phyloP scores from a whole-genome alignment of 2,113 vertebrate genomes.

The Micronycteris hirsuta region DNA sequence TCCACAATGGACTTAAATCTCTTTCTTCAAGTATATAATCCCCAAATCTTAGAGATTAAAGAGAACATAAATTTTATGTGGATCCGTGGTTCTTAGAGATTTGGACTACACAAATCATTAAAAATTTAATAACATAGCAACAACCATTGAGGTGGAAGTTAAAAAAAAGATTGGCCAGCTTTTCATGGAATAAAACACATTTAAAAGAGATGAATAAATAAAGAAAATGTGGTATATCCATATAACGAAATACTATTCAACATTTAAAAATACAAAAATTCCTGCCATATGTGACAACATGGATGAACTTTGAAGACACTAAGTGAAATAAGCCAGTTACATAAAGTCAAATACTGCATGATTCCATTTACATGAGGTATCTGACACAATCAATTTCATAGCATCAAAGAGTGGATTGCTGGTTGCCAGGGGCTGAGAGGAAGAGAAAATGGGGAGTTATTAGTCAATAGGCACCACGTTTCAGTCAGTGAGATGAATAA shows the following conservation, averaged over 20 bases:
- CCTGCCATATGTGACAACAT: neutral
- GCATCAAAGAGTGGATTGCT: neutral
- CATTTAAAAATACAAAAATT: neutral
- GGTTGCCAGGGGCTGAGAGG: neutral
- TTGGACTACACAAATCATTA: neutral
- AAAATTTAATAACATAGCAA: neutral
- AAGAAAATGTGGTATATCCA: neutral
- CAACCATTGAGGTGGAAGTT: neutral
- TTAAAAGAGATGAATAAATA: neutral
- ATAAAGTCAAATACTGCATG: neutral
- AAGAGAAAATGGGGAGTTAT: neutral
- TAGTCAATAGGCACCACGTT: neutral
- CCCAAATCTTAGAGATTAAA: neutral
- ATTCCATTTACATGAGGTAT: neutral
- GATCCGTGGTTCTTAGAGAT: neutral
- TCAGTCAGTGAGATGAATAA: neutral
- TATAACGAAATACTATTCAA: neutral
- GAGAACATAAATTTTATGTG: neutral
- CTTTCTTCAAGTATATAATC: neutral
- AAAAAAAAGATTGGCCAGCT: neutral
- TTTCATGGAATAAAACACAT: neutral
- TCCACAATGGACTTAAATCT: neutral
- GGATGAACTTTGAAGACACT: neutral
- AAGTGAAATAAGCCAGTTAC: neutral
- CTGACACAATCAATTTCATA: neutral